Evolutionary conservation across 1,140 invertebrate species (phyloP).

Genomic region (Macrobrachium rosenbergii): DNA sequence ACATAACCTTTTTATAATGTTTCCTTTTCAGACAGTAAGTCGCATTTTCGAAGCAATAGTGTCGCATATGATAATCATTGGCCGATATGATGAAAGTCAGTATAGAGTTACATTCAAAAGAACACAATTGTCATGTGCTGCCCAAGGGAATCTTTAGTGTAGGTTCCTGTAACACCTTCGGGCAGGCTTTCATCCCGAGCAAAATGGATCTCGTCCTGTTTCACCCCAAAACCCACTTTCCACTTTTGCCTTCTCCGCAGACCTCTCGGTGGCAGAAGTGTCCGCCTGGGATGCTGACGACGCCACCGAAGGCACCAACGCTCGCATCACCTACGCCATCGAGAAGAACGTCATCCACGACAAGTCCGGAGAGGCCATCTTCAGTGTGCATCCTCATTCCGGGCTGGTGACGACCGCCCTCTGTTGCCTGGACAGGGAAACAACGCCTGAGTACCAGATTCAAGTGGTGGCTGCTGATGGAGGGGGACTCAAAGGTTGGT

Average conservation of each 20-base stretch:
- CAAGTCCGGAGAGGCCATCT: slow-evolving; percentile 68
- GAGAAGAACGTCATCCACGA: slow-evolving; percentile 69
- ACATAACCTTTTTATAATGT: no score
- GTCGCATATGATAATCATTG: no score
- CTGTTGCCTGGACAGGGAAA: slow-evolving; percentile 60
- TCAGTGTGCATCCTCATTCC: slow-evolving; percentile 71
- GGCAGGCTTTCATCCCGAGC: no score
- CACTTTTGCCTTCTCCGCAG: background rate
- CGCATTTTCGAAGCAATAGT: no score
- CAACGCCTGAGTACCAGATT: slow-evolving; percentile 31
- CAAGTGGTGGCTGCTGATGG: slow-evolving; percentile 68
- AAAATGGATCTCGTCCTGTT: no score
- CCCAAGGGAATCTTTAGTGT: no score
- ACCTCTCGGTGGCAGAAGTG: slow-evolving; percentile 30
- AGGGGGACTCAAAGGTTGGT: slow-evolving; percentile 67
- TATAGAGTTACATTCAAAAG: no score
- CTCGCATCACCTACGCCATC: slow-evolving; percentile 46
- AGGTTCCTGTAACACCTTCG: no score
- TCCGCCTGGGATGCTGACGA: slow-evolving; percentile 62
- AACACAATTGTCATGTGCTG: no score
- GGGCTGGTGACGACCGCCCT: slow-evolving; percentile 67
- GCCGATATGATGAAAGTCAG: no score
- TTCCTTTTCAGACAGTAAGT: no score
- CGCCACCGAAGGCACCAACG: slow-evolving; percentile 42
- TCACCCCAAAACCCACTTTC: background rate